phyloP scores from a whole-genome alignment of 2,797 vertebrate genomes.

The Botia almorhae region DNA sequence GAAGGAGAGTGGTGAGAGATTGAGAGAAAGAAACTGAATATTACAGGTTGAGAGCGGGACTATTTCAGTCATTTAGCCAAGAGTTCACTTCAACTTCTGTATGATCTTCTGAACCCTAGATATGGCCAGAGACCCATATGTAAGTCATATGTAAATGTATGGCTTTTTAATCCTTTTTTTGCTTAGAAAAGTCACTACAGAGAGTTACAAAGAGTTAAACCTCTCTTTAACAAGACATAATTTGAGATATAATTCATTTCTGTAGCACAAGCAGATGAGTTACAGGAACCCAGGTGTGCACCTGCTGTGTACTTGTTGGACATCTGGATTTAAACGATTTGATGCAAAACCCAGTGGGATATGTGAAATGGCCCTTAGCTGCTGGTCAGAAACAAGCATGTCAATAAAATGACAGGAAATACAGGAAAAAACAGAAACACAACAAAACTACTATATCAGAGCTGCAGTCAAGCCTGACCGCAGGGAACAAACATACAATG shows the following conservation, averaged over 20 bases:
- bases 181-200: too few relatives aligned
- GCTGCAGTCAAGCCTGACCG: slow-evolving; percentile 40
- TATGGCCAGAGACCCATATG: too few relatives aligned
- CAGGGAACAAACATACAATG: slow-evolving; percentile 10
- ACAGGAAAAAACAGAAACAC: slow-evolving; percentile 13
- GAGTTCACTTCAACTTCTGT: too few relatives aligned
- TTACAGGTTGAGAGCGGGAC: slow-evolving; percentile 12
- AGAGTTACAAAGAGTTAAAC: too few relatives aligned
- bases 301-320: slow-evolving; percentile 1
- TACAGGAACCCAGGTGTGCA: slow-evolving; percentile 16
- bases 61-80: slow-evolving; percentile 42
- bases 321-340: slow-evolving; percentile 39
- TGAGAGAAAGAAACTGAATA: slow-evolving; percentile 1
- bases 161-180: too few relatives aligned
- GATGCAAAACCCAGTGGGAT: slow-evolving; percentile 39
- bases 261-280: neutral
- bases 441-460: slow-evolving; percentile 49
- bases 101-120: too few relatives aligned
- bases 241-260: neutral
- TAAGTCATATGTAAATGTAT: too few relatives aligned
- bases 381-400: slow-evolving; percentile 34
- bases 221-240: too few relatives aligned
- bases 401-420: slow-evolving; percentile 41
- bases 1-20: slow-evolving; percentile 29
- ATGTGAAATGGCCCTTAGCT: slow-evolving; percentile 32